phyloP scores from a whole-genome alignment of 2,797 vertebrate genomes.

The Sebastes oblongus region DNA sequence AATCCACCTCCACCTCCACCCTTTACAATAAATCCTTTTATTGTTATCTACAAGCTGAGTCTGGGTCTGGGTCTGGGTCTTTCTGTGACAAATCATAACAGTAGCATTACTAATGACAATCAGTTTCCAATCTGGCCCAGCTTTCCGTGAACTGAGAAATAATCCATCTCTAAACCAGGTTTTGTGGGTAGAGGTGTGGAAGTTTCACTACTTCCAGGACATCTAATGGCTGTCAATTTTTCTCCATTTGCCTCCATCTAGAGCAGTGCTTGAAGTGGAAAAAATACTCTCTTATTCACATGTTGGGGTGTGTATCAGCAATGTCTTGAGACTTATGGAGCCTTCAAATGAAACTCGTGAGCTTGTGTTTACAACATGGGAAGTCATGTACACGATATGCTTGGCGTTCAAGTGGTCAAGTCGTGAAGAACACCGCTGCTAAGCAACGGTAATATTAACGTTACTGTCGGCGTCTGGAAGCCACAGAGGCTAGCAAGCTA shows the following conservation, averaged over 20 bases:
- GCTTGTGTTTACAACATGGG: too few relatives aligned
- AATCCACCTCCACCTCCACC: neutral
- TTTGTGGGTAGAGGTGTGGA: neutral
- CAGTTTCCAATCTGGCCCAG: neutral
- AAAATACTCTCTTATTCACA: too few relatives aligned
- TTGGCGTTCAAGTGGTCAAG: too few relatives aligned
- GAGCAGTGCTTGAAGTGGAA: too few relatives aligned
- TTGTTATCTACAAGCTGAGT: neutral
- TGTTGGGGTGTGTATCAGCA: too few relatives aligned
- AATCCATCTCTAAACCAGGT: neutral
- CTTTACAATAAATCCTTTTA: neutral
- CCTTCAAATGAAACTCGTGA: too few relatives aligned
- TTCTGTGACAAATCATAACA: neutral
- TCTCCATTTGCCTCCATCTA: neutral
- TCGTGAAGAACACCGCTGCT: too few relatives aligned
- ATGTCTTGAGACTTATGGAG: neutral
- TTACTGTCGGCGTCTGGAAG: too few relatives aligned
- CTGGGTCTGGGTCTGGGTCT: neutral
- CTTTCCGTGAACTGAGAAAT: neutral
- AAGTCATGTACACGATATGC: too few relatives aligned
- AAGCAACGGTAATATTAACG: too few relatives aligned
- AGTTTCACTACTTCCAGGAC: neutral
- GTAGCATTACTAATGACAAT: neutral
- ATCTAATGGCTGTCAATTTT: neutral
- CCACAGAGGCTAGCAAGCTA: too few relatives aligned